Conservation (phyloP, 2,888 invertebrate species). For the Taphrorychus bicolor region DNA sequence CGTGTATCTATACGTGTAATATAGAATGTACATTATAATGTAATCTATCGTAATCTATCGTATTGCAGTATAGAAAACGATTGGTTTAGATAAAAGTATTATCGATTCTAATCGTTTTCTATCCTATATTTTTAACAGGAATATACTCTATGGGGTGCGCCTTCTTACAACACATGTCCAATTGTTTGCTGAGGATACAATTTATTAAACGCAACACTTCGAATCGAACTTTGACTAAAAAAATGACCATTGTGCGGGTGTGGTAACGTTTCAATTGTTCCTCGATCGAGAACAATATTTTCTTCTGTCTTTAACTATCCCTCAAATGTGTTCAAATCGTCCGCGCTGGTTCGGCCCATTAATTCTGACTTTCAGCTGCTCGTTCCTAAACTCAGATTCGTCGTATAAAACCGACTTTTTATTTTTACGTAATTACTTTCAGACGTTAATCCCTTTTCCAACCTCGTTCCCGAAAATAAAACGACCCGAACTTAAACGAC, state of each 20-base stretch:
- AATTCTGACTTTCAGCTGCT: constrained; percentile 20
- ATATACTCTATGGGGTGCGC: background rate
- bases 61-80: too few species aligned
- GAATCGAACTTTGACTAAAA: background rate
- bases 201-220: background rate
- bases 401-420: constrained; percentile 29
- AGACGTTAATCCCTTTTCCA: constrained; percentile 26
- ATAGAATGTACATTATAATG: too few species aligned
- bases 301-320: constrained; percentile 1
- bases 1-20: too few species aligned
- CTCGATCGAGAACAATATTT: background rate
- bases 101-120: too few species aligned
- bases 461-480: constrained; percentile 29
- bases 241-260: background rate
- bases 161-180: constrained; percentile 15
- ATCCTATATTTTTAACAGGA: too few species aligned
- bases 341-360: constrained; percentile 16
- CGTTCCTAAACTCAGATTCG: constrained; percentile 17
- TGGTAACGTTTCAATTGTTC: background rate
- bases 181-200: constrained; percentile 16
- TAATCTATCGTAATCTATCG: too few species aligned
- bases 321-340: constrained; percentile 13
- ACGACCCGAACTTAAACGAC: constrained; percentile 17
- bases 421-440: constrained; percentile 33
- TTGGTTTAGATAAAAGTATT: too few species aligned